Base-by-base conservation (phyloP, 2,113 vertebrate genomes). In the Acanthochromis polyacanthus region DNA sequence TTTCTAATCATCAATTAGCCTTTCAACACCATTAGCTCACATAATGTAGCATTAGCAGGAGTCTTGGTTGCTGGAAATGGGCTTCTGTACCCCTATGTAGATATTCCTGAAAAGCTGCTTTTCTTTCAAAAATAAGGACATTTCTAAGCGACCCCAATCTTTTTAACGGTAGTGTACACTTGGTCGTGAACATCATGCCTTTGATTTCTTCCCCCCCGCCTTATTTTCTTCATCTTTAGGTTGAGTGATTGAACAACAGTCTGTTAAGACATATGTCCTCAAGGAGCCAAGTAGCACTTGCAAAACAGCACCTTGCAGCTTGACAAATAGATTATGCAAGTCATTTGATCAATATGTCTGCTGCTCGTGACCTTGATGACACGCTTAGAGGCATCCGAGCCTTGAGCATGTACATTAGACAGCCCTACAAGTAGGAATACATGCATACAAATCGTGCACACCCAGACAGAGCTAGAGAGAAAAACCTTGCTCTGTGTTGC, bases 251-350 rank as follows among this genome's bases (percentile, higher is more conserved):
- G 60, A 57, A 23, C 59, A 43, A 36, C 10, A 45, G 45, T 25
- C 15, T 67, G 23, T 61, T 30, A 77, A 57, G 55, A 62, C 67
- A 11, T 19, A 46, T 65, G 43, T 71, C 53, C 28, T 71, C 10
- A 48, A 55, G 25, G 59, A 53, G 52, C n/a, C 66, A 58, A 66
- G 55, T 16, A 32, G 17, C 40, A 63, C 20, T 38, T 46, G 36
- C 19, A 46, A 56, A 78, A 65, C 48, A 64, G 62, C 62, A 72
- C 53, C 19, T 66, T 23, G 32, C 52, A 56, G 11, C 32, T 63
- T 65, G 61, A 55, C 67, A 52, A 76, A 85, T 59, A 73, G n/a
- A 58, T 73, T 59, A 75, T 60, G 62, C 22, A 68, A 64, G 63
- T 78, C n/a, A 36, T 77, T 64, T 70, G 53, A 80, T 77, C 32